phyloP scores from a whole-genome alignment of 2,113 vertebrate genomes.

The Heterotilapia buettikoferi region DNA sequence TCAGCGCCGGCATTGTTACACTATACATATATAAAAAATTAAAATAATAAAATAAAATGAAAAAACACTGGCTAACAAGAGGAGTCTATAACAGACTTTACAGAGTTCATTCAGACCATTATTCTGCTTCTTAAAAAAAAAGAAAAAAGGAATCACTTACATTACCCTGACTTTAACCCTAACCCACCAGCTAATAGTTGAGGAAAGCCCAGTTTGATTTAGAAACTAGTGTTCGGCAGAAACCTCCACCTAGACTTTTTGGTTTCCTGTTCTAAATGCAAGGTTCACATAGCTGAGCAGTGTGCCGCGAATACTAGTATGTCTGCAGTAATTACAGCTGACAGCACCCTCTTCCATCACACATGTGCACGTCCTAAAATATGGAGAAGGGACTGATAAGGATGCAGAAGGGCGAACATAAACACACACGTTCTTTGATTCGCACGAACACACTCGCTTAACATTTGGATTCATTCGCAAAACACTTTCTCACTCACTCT shows the following conservation, averaged over 20 bases:
- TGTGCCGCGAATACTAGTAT: neutral
- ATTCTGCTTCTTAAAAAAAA: neutral
- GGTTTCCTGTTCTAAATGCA: neutral
- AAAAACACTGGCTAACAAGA: neutral
- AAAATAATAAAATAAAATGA: neutral
- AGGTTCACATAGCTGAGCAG: neutral
- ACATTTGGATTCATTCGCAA: neutral
- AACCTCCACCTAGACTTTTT: neutral
- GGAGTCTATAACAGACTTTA: neutral
- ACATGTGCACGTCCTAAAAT: neutral
- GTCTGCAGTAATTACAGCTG: slow-evolving; percentile 5
- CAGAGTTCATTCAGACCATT: neutral
- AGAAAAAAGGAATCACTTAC: neutral
- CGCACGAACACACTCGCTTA: neutral
- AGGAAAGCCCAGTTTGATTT: neutral
- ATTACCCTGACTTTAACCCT: neutral
- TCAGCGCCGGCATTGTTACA: neutral
- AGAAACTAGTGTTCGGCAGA: neutral
- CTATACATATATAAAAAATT: neutral
- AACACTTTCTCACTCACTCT: neutral
- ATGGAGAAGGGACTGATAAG: neutral
- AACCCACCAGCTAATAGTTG: neutral
- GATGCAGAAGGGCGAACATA: neutral
- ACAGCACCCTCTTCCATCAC: neutral
- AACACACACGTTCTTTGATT: neutral